These are phyloP conservation scores for Nasonia oneida DNA, from an alignment of 2,888 invertebrate genomes.

Conservation along the genomic window DNA sequence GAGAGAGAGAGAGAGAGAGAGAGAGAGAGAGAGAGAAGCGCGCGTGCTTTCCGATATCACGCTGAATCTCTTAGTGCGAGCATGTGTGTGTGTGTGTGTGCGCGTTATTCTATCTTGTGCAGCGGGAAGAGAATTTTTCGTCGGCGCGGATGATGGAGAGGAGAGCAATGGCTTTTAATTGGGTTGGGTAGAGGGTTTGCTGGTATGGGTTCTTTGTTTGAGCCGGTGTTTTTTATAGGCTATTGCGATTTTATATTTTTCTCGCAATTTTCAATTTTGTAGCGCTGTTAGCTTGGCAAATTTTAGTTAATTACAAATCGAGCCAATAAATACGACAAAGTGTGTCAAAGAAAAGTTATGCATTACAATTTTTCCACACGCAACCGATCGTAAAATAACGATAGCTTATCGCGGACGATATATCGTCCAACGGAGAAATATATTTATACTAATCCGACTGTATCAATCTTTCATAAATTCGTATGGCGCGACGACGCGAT, in stretches of 20 bases:
- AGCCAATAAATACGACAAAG: too few relatives aligned
- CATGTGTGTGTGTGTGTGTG: background rate
- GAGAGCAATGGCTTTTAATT: constrained; percentile 4
- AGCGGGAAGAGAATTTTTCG: background rate
- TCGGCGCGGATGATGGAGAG: background rate
- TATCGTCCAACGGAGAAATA: too few relatives aligned
- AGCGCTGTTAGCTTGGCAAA: too few relatives aligned
- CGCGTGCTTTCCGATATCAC: constrained; percentile 31
- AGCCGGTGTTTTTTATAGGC: too few relatives aligned
- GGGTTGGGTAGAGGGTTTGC: background rate
- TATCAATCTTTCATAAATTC: background rate
- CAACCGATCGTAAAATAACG: too few relatives aligned
- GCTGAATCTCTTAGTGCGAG: constrained; percentile 15
- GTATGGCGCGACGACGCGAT: background rate
- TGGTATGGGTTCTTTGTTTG: too few relatives aligned
- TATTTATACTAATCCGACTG: background rate
- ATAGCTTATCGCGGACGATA: too few relatives aligned
- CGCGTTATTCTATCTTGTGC: background rate
- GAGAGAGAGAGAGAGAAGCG: background rate
- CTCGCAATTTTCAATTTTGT: too few relatives aligned
- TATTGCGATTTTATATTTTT: too few relatives aligned
- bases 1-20: background rate
- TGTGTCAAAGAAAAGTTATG: too few relatives aligned
- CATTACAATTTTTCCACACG: too few relatives aligned
- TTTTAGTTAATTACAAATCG: too few relatives aligned